Base-by-base conservation (phyloP, 2,113 vertebrate genomes). In the Oreochromis tanganicae region DNA sequence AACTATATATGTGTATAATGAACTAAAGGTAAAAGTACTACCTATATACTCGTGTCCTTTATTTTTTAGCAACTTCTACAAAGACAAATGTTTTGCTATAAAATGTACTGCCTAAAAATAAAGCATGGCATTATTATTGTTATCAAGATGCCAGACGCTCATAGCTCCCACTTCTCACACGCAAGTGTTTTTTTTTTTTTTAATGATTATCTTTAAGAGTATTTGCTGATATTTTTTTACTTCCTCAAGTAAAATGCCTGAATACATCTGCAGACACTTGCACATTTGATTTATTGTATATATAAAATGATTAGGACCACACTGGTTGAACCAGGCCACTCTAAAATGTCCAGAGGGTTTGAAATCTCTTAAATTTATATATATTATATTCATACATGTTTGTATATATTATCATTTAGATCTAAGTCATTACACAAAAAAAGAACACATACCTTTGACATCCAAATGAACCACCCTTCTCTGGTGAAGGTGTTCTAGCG, bases 401-500 rank as follows among this genome's bases (percentile, higher is more conserved):
- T 66, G 0, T n/a, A 0, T 34, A 38, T 2, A 66, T 38, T 13
- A 66, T 13, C 34, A 66, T 66, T 66, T 10, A 73, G 13, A 73
- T 46, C 3, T 27, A 0, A 27, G n/a, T 27, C 68, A 71, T 24
- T 71, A 16, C 6, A 24, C 7, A 17, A 73, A 73, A 71, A 29
- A 2, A 78, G 46, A 78, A 80, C 8, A 84, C 71, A 66, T 38
- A 98, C 98, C 98, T 97, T 99, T 99, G 80, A 99, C 95, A 32
- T 99, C 98, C 87, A 98, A 95, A 52, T 99, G 98, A 8, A 99
- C 95, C 87, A 99, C 95, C 27, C 93, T 96, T 24, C 94, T 97
- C 43, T 94, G 93, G n/a, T 99, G 98, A 88, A 99, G 97, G 95
- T 99, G 97, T 55, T 98, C 96, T 52, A 99, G 95, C 3, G 98